Percentiles rank a stretch among this genome's conserved stretches.
These are phyloP conservation scores for Hirtodrosophila histrioides DNA, from an alignment of 2,888 invertebrate genomes.

Conservation along the genomic window DNA sequence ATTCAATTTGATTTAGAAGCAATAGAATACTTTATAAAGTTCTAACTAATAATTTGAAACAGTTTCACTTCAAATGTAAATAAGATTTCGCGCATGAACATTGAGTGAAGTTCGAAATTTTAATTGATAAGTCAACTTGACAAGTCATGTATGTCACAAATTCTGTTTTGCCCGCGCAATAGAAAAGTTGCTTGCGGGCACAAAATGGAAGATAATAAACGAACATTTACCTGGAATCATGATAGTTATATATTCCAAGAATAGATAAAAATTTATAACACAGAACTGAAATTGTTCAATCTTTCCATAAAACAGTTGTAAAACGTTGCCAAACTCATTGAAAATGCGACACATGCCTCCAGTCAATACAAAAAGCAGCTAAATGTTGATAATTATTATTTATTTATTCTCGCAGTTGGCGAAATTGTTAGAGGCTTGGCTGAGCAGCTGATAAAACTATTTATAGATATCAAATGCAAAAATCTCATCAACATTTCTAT, in stretches of 20 bases:
- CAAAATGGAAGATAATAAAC: constrained; percentile 3
- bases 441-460: constrained; percentile 11
- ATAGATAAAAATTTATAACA: constrained; percentile 5
- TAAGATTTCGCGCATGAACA: neutral
- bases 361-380: neutral
- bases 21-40: too few relatives aligned
- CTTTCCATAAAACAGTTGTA: neutral
- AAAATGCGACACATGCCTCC: constrained; percentile 20
- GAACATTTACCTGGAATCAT: neutral
- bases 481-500: constrained; percentile 30
- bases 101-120: neutral
- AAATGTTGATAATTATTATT: constrained; percentile 11
- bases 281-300: neutral
- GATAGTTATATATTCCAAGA: constrained; percentile 2
- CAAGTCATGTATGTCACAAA: neutral
- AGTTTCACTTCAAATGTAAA: neutral
- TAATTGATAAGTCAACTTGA: constrained; percentile 1
- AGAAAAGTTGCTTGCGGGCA: neutral
- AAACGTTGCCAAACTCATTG: constrained; percentile 5
- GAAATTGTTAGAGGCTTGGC: constrained; percentile 9
- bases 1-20: too few relatives aligned
- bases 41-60: too few relatives aligned
- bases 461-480: constrained; percentile 19
- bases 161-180: neutral
- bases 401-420: neutral